Conservation (phyloP, 2,113 vertebrate genomes). For the Channa argus region DNA sequence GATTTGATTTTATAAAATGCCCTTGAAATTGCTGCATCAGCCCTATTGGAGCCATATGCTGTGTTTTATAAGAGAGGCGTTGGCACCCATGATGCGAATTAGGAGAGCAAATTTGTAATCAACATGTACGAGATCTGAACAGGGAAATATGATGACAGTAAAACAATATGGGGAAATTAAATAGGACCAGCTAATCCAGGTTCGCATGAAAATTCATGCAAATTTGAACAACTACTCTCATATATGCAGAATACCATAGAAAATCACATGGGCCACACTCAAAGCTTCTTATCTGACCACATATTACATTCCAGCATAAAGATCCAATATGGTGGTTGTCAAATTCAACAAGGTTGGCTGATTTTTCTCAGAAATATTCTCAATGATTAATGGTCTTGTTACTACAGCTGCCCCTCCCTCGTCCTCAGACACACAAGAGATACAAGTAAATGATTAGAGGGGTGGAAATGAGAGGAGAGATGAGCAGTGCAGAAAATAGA, state of each 20-base stretch:
- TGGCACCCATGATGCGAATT: conserved; percentile 1
- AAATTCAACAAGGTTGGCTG: conserved; percentile 74
- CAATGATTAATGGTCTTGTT: conserved; percentile 79
- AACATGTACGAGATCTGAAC: conserved; percentile 7
- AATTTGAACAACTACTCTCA: conserved; percentile 20
- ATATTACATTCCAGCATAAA: conserved; percentile 57
- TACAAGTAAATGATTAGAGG: conserved; percentile 66
- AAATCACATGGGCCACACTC: conserved; percentile 45
- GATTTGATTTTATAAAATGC: conserved; percentile 49
- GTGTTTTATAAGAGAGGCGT: conserved; percentile 38
- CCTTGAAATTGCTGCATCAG: conserved; percentile 40
- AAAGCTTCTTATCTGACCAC: conserved; percentile 67
- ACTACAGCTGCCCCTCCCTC: conserved; percentile 52
- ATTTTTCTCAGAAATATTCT: conserved; percentile 71
- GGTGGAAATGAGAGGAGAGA: conserved; percentile 52
- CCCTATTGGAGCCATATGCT: conserved; percentile 38
- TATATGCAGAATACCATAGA: conserved; percentile 35
- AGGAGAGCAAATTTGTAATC: conserved; percentile 1
- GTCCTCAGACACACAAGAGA: conserved; percentile 66
- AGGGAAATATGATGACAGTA: not conserved
- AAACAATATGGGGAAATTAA: not conserved
- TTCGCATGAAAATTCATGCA: conserved; percentile 20
- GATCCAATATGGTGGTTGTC: conserved; percentile 68
- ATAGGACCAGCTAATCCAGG: conserved; percentile 12
- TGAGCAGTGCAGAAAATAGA: conserved; percentile 42